Evolutionary conservation across 2,113 vertebrate species (phyloP).

Genomic region (Cryptoleucopteryx plumbea): DNA sequence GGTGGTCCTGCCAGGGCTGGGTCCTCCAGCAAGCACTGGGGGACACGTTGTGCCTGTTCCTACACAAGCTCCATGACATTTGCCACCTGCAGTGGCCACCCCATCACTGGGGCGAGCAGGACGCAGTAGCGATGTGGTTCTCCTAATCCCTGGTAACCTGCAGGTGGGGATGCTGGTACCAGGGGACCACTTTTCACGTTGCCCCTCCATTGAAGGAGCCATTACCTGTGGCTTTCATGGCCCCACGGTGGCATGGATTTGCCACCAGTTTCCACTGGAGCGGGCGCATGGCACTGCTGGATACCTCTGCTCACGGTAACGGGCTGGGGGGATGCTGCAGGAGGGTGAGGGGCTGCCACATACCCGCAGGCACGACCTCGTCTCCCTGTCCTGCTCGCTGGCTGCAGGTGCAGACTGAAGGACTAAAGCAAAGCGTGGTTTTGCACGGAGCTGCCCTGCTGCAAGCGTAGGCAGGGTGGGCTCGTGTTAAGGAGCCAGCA

Average conservation of each 20-base stretch:
- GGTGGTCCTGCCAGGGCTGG: neutral
- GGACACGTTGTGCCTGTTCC: fast-evolving
- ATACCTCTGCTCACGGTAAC: neutral
- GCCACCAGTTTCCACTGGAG: neutral
- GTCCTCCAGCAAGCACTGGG: neutral
- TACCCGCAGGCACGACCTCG: fast-evolving
- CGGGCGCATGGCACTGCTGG: neutral
- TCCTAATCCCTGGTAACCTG: neutral
- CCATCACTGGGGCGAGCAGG: fast-evolving
- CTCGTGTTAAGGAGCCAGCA: neutral
- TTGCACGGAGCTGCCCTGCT: neutral
- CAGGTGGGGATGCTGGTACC: neutral
- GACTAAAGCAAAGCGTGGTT: neutral
- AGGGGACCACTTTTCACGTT: neutral
- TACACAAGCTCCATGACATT: neutral
- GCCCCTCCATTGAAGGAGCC: neutral
- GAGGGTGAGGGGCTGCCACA: neutral
- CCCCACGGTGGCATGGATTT: neutral
- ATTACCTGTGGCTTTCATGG: neutral
- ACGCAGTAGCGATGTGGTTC: neutral
- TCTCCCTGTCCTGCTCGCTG: neutral
- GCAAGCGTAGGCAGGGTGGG: neutral
- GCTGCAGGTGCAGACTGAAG: neutral
- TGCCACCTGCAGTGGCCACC: too few relatives aligned
- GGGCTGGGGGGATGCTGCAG: neutral